Evolutionary conservation across 92 coral and sea anemone species (phyloP).

Genomic region (Palythoa grandiflora): DNA sequence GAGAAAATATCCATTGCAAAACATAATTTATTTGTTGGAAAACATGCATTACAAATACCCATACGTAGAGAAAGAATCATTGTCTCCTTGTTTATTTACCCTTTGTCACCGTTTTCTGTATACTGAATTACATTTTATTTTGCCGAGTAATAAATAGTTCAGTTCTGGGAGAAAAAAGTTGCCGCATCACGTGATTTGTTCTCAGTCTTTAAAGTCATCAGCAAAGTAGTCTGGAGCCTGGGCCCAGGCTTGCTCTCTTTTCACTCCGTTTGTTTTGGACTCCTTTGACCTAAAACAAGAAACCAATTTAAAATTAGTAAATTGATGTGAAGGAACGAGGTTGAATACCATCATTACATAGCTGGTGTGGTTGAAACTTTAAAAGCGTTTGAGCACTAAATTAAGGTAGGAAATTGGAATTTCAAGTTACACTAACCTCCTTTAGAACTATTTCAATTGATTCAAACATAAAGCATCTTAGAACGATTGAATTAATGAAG

Average conservation of each 20-base stretch:
- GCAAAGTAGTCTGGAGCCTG: constrained; percentile 90
- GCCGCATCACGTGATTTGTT: not conserved
- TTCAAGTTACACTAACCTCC: too few relatives aligned
- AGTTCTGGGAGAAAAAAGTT: too few relatives aligned
- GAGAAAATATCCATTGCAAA: too few relatives aligned
- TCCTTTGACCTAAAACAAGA: constrained; percentile 10
- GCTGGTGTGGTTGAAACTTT: not conserved
- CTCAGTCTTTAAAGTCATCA: constrained; percentile 79
- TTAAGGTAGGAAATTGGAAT: too few relatives aligned
- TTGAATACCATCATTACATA: not conserved
- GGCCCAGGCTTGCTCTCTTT: constrained; percentile 72
- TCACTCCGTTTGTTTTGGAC: constrained; percentile 34
- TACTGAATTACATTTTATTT: not conserved
- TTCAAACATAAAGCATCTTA: too few relatives aligned
- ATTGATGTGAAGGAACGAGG: not conserved
- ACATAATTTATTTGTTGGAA: too few relatives aligned
- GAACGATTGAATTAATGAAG: too few relatives aligned
- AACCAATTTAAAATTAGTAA: not conserved
- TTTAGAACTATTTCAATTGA: too few relatives aligned
- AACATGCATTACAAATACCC: too few relatives aligned
- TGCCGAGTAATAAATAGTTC: not conserved
- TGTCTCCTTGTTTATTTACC: too few relatives aligned
- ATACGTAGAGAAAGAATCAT: too few relatives aligned
- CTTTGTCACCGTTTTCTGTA: not conserved
- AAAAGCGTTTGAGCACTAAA: not conserved